Base-by-base conservation (phyloP, 2,888 invertebrate genomes). In the Cephus nigrinus region DNA sequence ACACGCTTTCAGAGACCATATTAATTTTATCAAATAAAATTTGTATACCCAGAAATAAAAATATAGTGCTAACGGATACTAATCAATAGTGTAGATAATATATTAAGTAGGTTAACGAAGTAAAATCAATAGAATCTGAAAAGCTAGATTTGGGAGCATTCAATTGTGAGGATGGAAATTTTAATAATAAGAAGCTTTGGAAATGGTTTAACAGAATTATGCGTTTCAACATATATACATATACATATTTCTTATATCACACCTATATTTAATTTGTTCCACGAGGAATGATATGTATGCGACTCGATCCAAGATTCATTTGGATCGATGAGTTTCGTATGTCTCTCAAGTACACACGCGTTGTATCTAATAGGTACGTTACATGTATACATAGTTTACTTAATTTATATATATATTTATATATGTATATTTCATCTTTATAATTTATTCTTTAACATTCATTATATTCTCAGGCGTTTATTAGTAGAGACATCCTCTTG, bases 271-370 rank as follows among this genome's bases (percentile, higher is more conserved):
- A 82, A 81, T 90, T 89, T 87, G 89, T 90, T 91, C 88, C 90
- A 82, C 87, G 79, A 81, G 88, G 86, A 91, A 91, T 91, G 91
- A 91, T 91, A 91, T 91, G 91, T 90, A 90, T 90, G 85, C 80
- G 81, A 87, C 71, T 71, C 71, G 71, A 71, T 31, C 12, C 71
- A 71, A 71, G 4, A 71, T 71, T 71, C 33, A 31, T 71, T 32
- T 55, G 23, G 23, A 55, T 55, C 55, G 55, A 55, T 55, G 55
- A 55, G 23, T 55, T 55, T 55, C 55, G 23, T 55, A 55, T 55
- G 23, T 55, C 15, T 40, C 40, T 55, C 2, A 9, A 55, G 9
- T 55, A 55, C 55, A 55, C 9, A 23, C 55, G 9, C 2, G 5
- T 55, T 23, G 23, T 55, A 23, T 55, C 55, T 55, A 55, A 55